Evolutionary conservation across 1,140 invertebrate genomes (phyloP).

Genomic region (Drosophila elegans): DNA sequence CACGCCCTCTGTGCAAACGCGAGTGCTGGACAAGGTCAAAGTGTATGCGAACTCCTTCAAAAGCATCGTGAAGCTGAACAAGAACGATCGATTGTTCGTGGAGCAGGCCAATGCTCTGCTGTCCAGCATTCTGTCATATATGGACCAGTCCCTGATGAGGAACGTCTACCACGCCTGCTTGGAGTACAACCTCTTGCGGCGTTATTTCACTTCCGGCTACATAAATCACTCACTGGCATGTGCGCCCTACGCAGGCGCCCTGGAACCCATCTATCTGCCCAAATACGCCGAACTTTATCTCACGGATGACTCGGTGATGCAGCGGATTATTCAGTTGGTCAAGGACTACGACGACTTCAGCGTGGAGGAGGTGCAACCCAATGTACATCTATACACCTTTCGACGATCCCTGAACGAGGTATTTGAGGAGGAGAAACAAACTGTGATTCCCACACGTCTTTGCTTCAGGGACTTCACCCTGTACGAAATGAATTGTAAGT

Average conservation of each 20-base stretch:
- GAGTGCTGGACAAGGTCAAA: conserved; percentile 60
- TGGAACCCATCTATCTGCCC: conserved; percentile 45
- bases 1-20: conserved; percentile 30
- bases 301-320: conserved; percentile 61
- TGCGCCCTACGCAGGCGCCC: conserved; percentile 9
- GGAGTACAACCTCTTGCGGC: conserved; percentile 65
- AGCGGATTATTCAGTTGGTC: conserved; percentile 56
- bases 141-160: conserved; percentile 42
- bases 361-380: conserved; percentile 52
- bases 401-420: conserved; percentile 52
- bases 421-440: conserved; percentile 54
- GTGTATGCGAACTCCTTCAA: conserved; percentile 64
- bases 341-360: conserved; percentile 54
- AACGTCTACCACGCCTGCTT: conserved; percentile 65
- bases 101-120: conserved; percentile 59
- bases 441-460: conserved; percentile 58
- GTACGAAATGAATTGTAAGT: conserved; percentile 55
- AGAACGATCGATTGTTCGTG: conserved; percentile 62
- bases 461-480: conserved; percentile 80
- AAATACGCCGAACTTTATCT: conserved; percentile 64
- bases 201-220: conserved; percentile 63
- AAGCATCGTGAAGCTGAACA: conserved; percentile 62
- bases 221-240: conserved; percentile 9
- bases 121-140: conserved; percentile 37
- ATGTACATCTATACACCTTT: conserved; percentile 59